These are phyloP conservation scores for Tachystola acroxantha DNA, from an alignment of 2,888 invertebrate species.

Conservation along the genomic window DNA sequence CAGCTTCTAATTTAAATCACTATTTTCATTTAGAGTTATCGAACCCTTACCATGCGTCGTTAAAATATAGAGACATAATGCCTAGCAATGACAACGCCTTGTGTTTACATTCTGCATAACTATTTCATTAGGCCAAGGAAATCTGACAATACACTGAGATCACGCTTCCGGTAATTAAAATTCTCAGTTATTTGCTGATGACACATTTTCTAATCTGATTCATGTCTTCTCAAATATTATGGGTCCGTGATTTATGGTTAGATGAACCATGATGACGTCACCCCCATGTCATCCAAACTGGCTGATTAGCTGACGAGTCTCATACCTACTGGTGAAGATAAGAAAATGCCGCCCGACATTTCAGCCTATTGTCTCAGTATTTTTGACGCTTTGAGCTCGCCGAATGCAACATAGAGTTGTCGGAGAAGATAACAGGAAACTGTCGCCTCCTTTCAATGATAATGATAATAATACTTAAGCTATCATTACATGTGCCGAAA, in stretches of 20 bases:
- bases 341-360: not conserved
- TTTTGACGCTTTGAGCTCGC: slow-evolving; percentile 11
- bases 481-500: slow-evolving; percentile 15
- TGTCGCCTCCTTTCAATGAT: slow-evolving; percentile 15
- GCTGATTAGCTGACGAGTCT: slow-evolving; percentile 14
- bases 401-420: slow-evolving; percentile 13
- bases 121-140: too few relatives aligned
- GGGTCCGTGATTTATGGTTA: not conserved
- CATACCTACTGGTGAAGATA: not conserved
- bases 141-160: too few relatives aligned
- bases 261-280: slow-evolving; percentile 1
- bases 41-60: too few relatives aligned
- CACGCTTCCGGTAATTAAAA: too few relatives aligned
- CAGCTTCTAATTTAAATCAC: too few relatives aligned
- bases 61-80: too few relatives aligned
- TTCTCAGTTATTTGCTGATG: not conserved
- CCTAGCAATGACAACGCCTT: too few relatives aligned
- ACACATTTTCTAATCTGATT: slow-evolving; percentile 1
- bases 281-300: not conserved
- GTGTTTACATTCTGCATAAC: too few relatives aligned
- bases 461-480: slow-evolving; percentile 15
- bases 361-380: not conserved
- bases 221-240: slow-evolving; percentile 4
- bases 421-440: slow-evolving; percentile 14
- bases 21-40: too few relatives aligned